These are phyloP conservation scores for Perithous albicinctus DNA, from an alignment of 2,888 invertebrate genomes.

Conservation along the genomic window DNA sequence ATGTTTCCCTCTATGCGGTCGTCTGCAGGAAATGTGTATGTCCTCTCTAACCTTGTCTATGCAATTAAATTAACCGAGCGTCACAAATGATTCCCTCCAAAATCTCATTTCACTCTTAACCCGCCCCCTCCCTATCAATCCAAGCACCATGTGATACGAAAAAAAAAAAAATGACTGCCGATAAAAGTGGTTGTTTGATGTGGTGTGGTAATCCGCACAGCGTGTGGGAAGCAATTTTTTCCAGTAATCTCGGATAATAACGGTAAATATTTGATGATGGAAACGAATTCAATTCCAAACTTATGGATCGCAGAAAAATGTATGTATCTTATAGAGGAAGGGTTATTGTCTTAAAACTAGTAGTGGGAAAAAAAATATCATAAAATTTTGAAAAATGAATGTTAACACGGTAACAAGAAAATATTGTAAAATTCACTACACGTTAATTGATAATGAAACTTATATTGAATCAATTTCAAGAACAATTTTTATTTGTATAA, in stretches of 20 bases:
- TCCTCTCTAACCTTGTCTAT: background rate
- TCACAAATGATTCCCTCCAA: constrained; percentile 34
- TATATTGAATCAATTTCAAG: too few species aligned
- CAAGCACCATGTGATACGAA: background rate
- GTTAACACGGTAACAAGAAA: too few species aligned
- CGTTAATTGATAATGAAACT: too few species aligned
- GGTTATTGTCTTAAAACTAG: too few species aligned
- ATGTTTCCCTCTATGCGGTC: background rate
- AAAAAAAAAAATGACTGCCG: background rate
- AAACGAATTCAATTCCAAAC: background rate
- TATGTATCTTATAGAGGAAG: too few species aligned
- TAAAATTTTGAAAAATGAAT: too few species aligned
- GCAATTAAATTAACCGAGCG: constrained; percentile 39
- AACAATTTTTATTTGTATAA: too few species aligned
- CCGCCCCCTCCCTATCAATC: background rate
- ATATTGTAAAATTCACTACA: too few species aligned
- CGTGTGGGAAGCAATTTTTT: background rate
- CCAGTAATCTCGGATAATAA: background rate
- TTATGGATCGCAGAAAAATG: background rate
- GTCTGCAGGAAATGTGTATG: background rate
- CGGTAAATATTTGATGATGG: background rate
- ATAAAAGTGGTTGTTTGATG: background rate
- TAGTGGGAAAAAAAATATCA: too few species aligned
- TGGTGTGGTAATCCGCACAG: background rate
- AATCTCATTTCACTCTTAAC: constrained; percentile 50